phyloP scores from a whole-genome alignment of 2,113 vertebrate genomes.

The Phaetusa simplex region DNA sequence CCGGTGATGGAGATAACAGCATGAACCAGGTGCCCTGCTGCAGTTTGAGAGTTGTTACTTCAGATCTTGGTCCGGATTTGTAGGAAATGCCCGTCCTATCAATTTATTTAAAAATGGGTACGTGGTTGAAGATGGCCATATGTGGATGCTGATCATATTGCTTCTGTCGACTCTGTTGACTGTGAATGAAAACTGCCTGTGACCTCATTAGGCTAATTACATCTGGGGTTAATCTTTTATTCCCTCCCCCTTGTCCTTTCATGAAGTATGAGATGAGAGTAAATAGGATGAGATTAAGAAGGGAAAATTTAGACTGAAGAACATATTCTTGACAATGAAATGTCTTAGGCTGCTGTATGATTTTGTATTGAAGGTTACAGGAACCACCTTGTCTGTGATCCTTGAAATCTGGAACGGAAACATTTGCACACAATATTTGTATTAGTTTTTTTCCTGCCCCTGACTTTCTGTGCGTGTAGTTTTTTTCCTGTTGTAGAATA shows the following conservation, averaged over 20 bases:
- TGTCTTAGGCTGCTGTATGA: not conserved
- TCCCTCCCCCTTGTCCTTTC: not conserved
- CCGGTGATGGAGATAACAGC: not conserved
- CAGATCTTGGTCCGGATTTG: not conserved
- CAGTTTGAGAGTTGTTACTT: not conserved
- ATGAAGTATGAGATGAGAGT: not conserved
- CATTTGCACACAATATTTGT: not conserved
- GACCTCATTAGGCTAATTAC: not conserved
- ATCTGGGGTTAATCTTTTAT: not conserved
- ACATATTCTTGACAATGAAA: not conserved
- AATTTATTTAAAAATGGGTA: not conserved
- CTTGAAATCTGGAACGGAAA: not conserved
- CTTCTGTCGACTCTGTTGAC: not conserved
- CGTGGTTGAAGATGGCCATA: rapidly evolving
- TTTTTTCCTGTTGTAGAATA: not conserved
- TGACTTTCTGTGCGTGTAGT: not conserved
- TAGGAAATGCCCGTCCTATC: not conserved
- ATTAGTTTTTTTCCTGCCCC: not conserved
- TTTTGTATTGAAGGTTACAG: not conserved
- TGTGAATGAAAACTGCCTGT: not conserved
- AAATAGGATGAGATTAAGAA: conserved; percentile 1
- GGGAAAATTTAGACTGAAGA: not conserved
- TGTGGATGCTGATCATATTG: not conserved
- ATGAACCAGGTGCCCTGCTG: not conserved
- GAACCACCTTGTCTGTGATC: not conserved